Evolutionary conservation across 1,140 invertebrate species (phyloP).

Genomic region (Eubasilissa regina): DNA sequence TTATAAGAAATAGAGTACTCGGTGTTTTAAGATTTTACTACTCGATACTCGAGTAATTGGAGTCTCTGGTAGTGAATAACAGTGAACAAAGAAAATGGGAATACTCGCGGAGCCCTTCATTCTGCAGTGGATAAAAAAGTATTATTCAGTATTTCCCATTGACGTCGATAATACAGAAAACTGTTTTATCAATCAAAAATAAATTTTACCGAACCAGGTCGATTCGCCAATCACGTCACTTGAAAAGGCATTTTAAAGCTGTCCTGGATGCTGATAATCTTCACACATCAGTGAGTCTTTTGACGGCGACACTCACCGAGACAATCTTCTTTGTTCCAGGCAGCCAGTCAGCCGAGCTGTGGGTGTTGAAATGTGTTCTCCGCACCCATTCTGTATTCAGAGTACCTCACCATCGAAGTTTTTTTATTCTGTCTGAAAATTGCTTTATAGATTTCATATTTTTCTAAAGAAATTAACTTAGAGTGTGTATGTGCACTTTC

Average conservation of each 20-base stretch:
- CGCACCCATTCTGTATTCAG: constrained; percentile 24
- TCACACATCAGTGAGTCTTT: constrained; percentile 52
- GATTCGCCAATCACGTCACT: constrained; percentile 16
- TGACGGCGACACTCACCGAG: constrained; percentile 42
- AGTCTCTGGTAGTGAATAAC: too few species aligned
- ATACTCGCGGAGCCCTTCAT: too few species aligned
- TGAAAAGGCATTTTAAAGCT: constrained; percentile 23
- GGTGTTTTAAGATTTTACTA: too few species aligned
- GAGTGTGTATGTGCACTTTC: too few species aligned
- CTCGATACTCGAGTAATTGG: too few species aligned
- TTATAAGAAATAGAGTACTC: too few species aligned
- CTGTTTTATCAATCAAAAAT: background rate
- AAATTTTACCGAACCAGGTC: background rate
- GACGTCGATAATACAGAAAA: background rate
- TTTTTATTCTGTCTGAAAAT: too few species aligned
- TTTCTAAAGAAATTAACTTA: too few species aligned
- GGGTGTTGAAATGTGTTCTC: constrained; percentile 48
- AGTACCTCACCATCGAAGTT: background rate
- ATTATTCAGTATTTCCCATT: too few species aligned
- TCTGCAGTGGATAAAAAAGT: too few species aligned
- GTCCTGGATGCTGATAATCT: constrained; percentile 8
- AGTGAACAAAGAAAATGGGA: too few species aligned
- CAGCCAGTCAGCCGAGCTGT: constrained; percentile 31
- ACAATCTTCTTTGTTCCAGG: constrained; percentile 50
- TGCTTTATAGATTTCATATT: too few species aligned